These are phyloP conservation scores for Myathropa florea DNA, from an alignment of 2,888 invertebrate species.

Conservation along the genomic window DNA sequence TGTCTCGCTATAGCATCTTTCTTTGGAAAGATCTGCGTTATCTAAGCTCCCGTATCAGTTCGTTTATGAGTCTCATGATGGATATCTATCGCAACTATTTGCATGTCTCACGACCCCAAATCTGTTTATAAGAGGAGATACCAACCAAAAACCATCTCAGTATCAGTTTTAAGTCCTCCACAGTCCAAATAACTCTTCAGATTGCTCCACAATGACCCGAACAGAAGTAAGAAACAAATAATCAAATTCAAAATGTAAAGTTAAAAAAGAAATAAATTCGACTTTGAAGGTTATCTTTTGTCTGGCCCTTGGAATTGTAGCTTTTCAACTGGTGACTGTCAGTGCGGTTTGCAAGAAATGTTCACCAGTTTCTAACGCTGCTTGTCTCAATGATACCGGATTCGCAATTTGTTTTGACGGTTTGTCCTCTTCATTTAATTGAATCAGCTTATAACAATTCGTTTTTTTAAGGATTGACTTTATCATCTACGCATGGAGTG, in stretches of 20 bases:
- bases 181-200: neutral
- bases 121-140: neutral
- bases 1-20: neutral
- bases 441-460: neutral
- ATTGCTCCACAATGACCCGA: neutral
- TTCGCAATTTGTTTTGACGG: neutral
- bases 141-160: neutral
- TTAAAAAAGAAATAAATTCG: neutral
- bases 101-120: neutral
- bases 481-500: neutral
- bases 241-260: neutral
- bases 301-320: neutral
- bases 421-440: neutral
- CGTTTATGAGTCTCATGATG: neutral
- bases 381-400: conserved; percentile 6
- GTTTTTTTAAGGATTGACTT: neutral
- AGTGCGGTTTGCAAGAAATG: neutral
- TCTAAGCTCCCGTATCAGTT: neutral
- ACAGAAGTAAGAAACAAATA: neutral
- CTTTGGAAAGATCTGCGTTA: neutral
- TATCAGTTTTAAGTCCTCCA: neutral
- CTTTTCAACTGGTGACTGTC: neutral
- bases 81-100: neutral
- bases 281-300: neutral
- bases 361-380: neutral